Conservation (phyloP, 1,140 invertebrate genomes). For the Dendroctonus valens region DNA sequence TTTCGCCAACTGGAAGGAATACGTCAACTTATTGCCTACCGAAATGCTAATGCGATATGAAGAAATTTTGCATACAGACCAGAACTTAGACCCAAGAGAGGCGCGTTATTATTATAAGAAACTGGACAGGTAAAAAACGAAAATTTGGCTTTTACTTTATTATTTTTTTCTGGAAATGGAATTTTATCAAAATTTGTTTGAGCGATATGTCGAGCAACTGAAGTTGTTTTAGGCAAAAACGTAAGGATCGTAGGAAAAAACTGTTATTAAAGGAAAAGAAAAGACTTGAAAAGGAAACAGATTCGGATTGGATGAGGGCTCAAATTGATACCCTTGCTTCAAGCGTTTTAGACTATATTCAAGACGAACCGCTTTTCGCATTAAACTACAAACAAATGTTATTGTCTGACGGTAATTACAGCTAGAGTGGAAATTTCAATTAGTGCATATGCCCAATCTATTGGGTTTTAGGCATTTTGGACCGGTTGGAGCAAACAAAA, state of each 20-base stretch:
- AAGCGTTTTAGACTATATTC: slow-evolving; percentile 37
- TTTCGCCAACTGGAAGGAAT: slow-evolving; percentile 40
- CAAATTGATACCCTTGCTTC: slow-evolving; percentile 30
- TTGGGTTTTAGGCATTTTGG: slow-evolving; percentile 24
- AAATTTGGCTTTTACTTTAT: too few relatives aligned
- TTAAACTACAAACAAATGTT: slow-evolving; percentile 42
- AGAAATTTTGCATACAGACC: slow-evolving; percentile 39
- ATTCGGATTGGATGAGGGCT: slow-evolving; percentile 27
- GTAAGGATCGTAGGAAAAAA: slow-evolving; percentile 25
- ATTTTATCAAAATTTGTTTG: neutral
- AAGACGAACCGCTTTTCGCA: slow-evolving; percentile 33
- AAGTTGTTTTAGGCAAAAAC: slow-evolving; percentile 22
- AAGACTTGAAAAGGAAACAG: slow-evolving; percentile 23
- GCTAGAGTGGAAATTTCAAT: neutral
- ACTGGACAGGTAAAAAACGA: slow-evolving; percentile 21
- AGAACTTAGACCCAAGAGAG: slow-evolving; percentile 37
- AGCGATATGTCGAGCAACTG: too few relatives aligned
- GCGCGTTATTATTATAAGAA: slow-evolving; percentile 41
- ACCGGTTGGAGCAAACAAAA: slow-evolving; percentile 21
- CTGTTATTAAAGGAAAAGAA: slow-evolving; percentile 25
- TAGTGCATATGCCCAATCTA: neutral
- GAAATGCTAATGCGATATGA: slow-evolving; percentile 38
- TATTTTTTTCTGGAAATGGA: too few relatives aligned
- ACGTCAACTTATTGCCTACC: slow-evolving; percentile 30
- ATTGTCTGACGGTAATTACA: slow-evolving; percentile 35